Evolutionary conservation across 2,797 vertebrate species (phyloP).

Genomic region (Parotocinclus haroldoi): DNA sequence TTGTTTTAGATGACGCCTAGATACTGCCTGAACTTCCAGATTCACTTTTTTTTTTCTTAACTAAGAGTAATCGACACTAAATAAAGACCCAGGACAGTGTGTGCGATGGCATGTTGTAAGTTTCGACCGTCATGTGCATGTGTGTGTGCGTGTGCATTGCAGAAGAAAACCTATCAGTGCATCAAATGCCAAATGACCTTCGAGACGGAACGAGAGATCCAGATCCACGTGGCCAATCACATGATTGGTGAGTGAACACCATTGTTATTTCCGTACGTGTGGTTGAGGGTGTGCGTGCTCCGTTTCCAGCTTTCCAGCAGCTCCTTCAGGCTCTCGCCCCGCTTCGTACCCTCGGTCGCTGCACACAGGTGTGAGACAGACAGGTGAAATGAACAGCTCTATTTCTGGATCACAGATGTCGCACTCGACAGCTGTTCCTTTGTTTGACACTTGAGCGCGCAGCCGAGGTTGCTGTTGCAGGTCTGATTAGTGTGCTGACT

Average conservation of each 20-base stretch:
- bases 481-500: conserved; percentile 51
- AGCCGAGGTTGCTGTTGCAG: conserved; percentile 48
- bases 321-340: conserved; percentile 22
- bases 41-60: conserved; percentile 38
- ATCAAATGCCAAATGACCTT: conserved; percentile 99
- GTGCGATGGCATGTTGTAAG: conserved; percentile 7
- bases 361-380: conserved; percentile 53
- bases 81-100: too few relatives aligned
- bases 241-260: conserved; percentile 91
- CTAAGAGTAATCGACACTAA: too few relatives aligned
- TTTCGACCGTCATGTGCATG: conserved; percentile 19
- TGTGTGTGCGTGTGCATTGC: too few relatives aligned
- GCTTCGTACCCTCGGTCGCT: conserved; percentile 41
- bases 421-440: conserved; percentile 58
- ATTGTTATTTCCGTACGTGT: conserved; percentile 7
- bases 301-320: conserved; percentile 28
- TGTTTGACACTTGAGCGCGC: conserved; percentile 54
- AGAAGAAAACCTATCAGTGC: conserved; percentile 99
- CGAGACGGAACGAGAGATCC: conserved; percentile 97
- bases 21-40: conserved; percentile 72
- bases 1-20: conserved; percentile 31
- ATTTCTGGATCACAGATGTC: conserved; percentile 56
- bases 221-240: conserved; percentile 98
- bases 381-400: conserved; percentile 61
- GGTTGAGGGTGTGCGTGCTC: conserved; percentile 11